phyloP scores from a whole-genome alignment of 2,888 invertebrate genomes.

The Dynastes grantii region DNA sequence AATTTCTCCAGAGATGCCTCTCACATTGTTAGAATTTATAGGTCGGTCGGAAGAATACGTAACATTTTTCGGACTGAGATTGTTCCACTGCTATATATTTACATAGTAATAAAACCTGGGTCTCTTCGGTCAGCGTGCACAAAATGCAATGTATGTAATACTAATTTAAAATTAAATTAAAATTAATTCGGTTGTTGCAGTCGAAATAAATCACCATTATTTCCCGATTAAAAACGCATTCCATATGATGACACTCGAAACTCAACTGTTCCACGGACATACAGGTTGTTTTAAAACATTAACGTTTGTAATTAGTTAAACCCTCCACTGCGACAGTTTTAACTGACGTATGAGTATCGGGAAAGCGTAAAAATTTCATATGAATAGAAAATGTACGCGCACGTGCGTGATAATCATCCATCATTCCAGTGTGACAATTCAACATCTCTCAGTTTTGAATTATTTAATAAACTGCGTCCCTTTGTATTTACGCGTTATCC shows the following conservation, averaged over 20 bases:
- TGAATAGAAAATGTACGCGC: conserved; percentile 10
- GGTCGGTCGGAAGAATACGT: conserved; percentile 2
- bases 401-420: conserved; percentile 32
- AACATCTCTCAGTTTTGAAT: conserved; percentile 25
- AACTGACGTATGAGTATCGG: conserved; percentile 24
- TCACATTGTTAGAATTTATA: conserved; percentile 22
- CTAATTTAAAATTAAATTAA: too few relatives aligned
- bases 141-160: too few relatives aligned
- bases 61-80: not conserved
- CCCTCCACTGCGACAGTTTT: not conserved
- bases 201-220: not conserved
- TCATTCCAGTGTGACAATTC: conserved; percentile 35
- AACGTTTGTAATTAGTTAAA: conserved; percentile 10
- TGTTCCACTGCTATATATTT: too few relatives aligned
- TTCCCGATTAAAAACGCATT: not conserved
- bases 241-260: not conserved
- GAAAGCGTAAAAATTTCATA: conserved; percentile 20
- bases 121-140: too few relatives aligned
- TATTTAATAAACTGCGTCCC: conserved; percentile 29
- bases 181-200: too few relatives aligned
- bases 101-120: too few relatives aligned
- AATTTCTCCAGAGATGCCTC: conserved; percentile 31
- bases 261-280: not conserved
- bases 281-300: not conserved
- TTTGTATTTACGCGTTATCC: conserved; percentile 5